Conservation (phyloP, 2,113 vertebrate genomes). For the Mus spicilegus region DNA sequence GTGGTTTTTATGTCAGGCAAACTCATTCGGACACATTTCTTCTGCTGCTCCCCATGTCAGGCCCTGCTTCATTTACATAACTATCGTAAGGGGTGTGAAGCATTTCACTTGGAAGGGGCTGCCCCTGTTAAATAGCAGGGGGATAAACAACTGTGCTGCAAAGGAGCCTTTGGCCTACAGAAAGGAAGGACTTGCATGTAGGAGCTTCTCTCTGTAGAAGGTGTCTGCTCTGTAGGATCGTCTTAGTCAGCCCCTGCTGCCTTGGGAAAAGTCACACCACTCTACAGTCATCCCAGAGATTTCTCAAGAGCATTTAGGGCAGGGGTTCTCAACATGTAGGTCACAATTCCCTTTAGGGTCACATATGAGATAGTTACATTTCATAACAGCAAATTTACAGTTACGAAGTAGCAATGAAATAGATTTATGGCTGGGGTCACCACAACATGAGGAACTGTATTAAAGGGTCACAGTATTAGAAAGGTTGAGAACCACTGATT, state of each 20-base stretch:
- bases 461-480: not conserved
- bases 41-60: not conserved
- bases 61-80: conserved; percentile 34
- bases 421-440: not conserved
- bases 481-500: not conserved
- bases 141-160: conserved; percentile 14
- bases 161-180: not conserved
- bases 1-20: conserved; percentile 50
- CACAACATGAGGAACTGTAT: not conserved
- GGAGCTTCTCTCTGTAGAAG: not conserved
- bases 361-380: not conserved
- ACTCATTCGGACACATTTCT: not conserved
- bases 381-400: not conserved
- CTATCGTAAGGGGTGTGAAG: conserved; percentile 2
- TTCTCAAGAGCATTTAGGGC: not conserved
- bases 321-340: not conserved
- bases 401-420: not conserved
- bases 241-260: conserved; percentile 17
- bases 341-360: too few species aligned
- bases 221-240: not conserved
- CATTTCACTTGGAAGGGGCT: conserved; percentile 28
- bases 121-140: conserved; percentile 3
- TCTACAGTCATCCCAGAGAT: not conserved
- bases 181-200: not conserved
- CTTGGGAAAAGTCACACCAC: conserved; percentile 39